Percentiles rank a stretch among this genome's conserved stretches.
These are phyloP conservation scores for Sebastes reedi DNA, from an alignment of 2,797 vertebrate genomes.

Conservation along the genomic window DNA sequence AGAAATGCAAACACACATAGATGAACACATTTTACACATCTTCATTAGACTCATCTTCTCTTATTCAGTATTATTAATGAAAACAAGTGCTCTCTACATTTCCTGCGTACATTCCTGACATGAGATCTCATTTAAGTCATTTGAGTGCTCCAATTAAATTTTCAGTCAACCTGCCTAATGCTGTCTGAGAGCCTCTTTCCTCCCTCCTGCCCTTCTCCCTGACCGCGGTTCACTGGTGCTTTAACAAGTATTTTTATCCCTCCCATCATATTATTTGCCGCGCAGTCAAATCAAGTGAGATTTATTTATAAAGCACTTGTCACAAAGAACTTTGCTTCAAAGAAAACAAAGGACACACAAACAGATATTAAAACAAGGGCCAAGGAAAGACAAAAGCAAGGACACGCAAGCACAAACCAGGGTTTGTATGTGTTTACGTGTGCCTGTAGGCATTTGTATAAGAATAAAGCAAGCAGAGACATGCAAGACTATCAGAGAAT, in stretches of 20 bases:
- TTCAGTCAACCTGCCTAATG: constrained; percentile 50
- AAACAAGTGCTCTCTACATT: constrained; percentile 14
- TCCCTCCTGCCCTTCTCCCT: constrained; percentile 24
- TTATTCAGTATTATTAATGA: constrained; percentile 5
- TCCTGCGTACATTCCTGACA: constrained; percentile 20
- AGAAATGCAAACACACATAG: not conserved
- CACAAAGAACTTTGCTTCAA: constrained; percentile 30
- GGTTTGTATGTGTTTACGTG: not conserved
- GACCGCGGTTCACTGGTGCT: constrained; percentile 32
- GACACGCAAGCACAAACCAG: not conserved
- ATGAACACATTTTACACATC: not conserved
- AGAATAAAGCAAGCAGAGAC: constrained; percentile 1
- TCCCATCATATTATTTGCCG: constrained; percentile 41
- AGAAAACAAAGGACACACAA: constrained; percentile 40
- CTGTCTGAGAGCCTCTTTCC: constrained; percentile 26
- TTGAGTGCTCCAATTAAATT: constrained; percentile 51
- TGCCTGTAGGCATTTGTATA: not conserved
- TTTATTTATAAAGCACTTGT: constrained; percentile 58
- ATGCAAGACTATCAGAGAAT: not conserved
- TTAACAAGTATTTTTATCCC: constrained; percentile 47
- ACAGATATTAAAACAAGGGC: constrained; percentile 21
- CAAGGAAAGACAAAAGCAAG: constrained; percentile 11
- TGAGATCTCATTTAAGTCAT: constrained; percentile 47
- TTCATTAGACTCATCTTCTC: constrained; percentile 12
- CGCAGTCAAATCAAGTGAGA: constrained; percentile 49